These are phyloP conservation scores for Homarus gammarus DNA, from an alignment of 2,888 invertebrate genomes.

Conservation along the genomic window DNA sequence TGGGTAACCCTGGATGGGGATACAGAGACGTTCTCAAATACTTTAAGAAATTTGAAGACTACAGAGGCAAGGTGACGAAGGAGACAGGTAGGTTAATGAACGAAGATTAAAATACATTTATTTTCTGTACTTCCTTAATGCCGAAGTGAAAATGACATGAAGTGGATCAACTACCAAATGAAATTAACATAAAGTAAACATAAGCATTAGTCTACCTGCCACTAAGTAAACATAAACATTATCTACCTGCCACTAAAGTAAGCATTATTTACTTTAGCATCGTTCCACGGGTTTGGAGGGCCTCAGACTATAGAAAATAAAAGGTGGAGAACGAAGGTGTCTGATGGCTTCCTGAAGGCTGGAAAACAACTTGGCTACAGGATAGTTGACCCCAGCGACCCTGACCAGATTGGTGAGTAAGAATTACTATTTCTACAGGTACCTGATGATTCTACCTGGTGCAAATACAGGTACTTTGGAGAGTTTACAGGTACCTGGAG, in stretches of 20 bases:
- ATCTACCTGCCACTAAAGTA: too few species aligned
- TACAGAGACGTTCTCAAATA: constrained; percentile 12
- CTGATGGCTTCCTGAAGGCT: constrained; percentile 80
- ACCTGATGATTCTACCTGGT: too few species aligned
- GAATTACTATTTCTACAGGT: too few species aligned
- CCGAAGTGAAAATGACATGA: background rate
- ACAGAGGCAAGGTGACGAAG: constrained; percentile 20
- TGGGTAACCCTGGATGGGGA: constrained; percentile 53
- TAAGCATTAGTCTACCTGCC: background rate
- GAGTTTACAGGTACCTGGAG: too few species aligned
- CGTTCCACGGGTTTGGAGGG: constrained; percentile 77
- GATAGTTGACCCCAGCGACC: constrained; percentile 52
- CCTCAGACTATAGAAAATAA: constrained; percentile 77
- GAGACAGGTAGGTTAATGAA: constrained; percentile 22
- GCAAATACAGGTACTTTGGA: too few species aligned
- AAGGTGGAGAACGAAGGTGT: constrained; percentile 76
- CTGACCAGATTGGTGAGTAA: constrained; percentile 62
- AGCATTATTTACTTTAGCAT: background rate
- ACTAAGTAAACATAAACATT: too few species aligned
- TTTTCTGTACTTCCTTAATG: too few species aligned
- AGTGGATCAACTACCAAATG: background rate
- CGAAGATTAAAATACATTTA: too few species aligned
- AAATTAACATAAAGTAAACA: background rate
- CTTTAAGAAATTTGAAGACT: constrained; percentile 49
- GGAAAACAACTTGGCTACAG: constrained; percentile 83